Conservation (phyloP, 1,140 invertebrate genomes). For the Chionoecetes opilio region DNA sequence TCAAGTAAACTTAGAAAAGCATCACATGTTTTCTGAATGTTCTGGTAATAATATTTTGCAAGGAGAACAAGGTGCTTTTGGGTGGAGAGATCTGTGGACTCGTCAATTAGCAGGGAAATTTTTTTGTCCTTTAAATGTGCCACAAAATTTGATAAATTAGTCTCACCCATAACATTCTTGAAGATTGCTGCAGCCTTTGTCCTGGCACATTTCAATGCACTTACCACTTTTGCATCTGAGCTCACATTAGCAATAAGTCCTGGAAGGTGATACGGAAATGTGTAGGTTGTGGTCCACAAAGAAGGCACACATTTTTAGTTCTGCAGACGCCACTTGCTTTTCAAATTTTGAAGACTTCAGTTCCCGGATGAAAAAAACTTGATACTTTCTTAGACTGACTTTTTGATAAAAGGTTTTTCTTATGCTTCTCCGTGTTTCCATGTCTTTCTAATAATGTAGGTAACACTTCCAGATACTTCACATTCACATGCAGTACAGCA, state of each 20-base stretch:
- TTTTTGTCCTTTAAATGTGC: slow-evolving; percentile 64
- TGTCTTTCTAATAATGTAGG: too few relatives aligned
- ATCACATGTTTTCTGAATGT: slow-evolving; percentile 75
- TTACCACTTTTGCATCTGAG: slow-evolving; percentile 57
- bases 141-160: slow-evolving; percentile 62
- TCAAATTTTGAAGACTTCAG: too few relatives aligned
- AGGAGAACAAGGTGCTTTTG: slow-evolving; percentile 68
- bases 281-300: slow-evolving; percentile 67
- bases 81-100: slow-evolving; percentile 74
- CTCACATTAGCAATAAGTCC: slow-evolving; percentile 41
- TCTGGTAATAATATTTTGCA: slow-evolving; percentile 64
- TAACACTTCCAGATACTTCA: too few relatives aligned
- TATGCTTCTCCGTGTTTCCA: too few relatives aligned
- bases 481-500: too few relatives aligned
- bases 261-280: slow-evolving; percentile 47
- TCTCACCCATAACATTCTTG: slow-evolving; percentile 69
- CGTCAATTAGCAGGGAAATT: slow-evolving; percentile 79
- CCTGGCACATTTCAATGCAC: slow-evolving; percentile 73
- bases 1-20: slow-evolving; percentile 57
- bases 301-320: slow-evolving; percentile 73
- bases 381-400: too few relatives aligned
- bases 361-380: too few relatives aligned
- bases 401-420: too few relatives aligned
- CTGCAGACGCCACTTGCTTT: slow-evolving; percentile 64
- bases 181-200: slow-evolving; percentile 73